A percentile compares a stretch with the other conserved stretches of the same genome.
Conservation (phyloP, 2,797 vertebrate genomes). For the Pogoniulus pusillus region DNA sequence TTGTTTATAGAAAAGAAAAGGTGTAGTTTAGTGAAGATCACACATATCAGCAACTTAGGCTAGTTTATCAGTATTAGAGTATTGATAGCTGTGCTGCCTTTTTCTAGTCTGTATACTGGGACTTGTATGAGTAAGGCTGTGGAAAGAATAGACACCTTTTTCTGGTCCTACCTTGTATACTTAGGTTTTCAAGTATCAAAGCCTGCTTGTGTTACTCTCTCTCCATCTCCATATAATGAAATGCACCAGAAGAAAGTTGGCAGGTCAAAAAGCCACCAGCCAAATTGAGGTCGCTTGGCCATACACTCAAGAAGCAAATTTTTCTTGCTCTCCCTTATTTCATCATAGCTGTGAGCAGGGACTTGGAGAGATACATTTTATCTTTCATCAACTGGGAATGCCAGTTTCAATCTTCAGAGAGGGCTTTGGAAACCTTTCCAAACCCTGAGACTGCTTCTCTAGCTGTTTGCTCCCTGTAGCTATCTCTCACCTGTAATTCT, state of each 20-base stretch:
- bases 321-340: not conserved
- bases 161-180: not conserved
- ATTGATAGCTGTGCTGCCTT: not conserved
- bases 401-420: not conserved
- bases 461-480: not conserved
- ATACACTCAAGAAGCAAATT: not conserved
- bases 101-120: not conserved
- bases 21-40: not conserved
- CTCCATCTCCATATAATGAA: not conserved
- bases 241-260: not conserved
- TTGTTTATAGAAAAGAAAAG: not conserved
- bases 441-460: not conserved
- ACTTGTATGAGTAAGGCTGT: not conserved
- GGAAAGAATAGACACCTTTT: not conserved
- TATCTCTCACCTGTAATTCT: not conserved
- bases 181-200: slow-evolving; percentile 18
- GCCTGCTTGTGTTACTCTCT: not conserved
- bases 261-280: not conserved
- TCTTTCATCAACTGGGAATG: not conserved
- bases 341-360: not conserved
- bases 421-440: not conserved
- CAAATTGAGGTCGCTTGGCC: not conserved
- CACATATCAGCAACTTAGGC: not conserved
- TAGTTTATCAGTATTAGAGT: not conserved
- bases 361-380: not conserved